Base-by-base conservation (phyloP, 2,113 vertebrate genomes). In the Otocyon megalotis region DNA sequence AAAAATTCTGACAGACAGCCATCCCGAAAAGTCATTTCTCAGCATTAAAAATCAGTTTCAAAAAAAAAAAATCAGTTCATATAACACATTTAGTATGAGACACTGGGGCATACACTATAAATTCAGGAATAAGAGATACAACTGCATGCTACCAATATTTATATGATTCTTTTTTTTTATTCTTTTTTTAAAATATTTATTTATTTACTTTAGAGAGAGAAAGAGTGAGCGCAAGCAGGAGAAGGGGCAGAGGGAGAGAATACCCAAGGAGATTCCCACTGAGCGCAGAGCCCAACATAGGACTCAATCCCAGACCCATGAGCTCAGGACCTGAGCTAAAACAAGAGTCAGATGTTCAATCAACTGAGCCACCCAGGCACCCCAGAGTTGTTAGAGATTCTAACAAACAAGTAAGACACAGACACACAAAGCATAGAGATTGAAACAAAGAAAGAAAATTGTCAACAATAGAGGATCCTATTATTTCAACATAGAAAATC, bases 401-500 rank as follows among this genome's bases (percentile, higher is more conserved):
- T 74, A 79, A 90, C 50, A n/a, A 54, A 58, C 9, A 90, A n/a
- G 11, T 32, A 63, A 86, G 28, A 90, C 26, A 93, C 86, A 74
- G 6, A 65, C 56, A 82, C 3, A 86, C 53, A 53, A 20, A 32
- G 32, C 11, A 60, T 19, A 48, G 53, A 28, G 48, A 80, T 8
- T n/a, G 24, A 20, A 62, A 60, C 37, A 71, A 81, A 94, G 54
- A 85, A 82, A 71, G 28, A 82, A 96, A 74, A 92, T 2, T 83
- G 20, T 67, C 26, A 65, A 26, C 7, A 58, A 54, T 35, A 28
- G 48, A 87, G n/a, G 11, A 88, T 56, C 63, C 43, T 32, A 82
- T 83, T 83, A 69, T 86, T 87, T 90, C 74, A 79, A 89, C n/a
- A 62, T 1, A 72, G 54, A 90, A 93, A 71, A 90, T 65, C 28